Evolutionary conservation across 92 coral and sea anemone genomes (phyloP).

Genomic region (Heliopora coerulea): DNA sequence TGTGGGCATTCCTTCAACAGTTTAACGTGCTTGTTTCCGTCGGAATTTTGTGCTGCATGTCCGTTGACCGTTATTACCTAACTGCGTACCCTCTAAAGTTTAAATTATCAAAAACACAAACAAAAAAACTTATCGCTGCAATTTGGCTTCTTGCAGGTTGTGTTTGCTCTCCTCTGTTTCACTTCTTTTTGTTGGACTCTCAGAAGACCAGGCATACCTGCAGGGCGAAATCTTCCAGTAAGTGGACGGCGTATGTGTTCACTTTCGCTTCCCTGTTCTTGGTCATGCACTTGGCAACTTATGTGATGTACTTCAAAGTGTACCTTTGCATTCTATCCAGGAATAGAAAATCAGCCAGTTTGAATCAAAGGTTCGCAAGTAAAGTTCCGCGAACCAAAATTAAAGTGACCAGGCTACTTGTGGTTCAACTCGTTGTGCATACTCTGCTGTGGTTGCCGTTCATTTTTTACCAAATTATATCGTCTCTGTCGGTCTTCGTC

Average conservation of each 20-base stretch:
- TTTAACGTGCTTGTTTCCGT: slow-evolving; percentile 81
- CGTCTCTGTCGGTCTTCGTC: slow-evolving; percentile 32
- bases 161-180: slow-evolving; percentile 73
- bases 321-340: slow-evolving; percentile 64
- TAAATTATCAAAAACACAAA: slow-evolving; percentile 94
- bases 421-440: slow-evolving; percentile 72
- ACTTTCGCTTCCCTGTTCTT: slow-evolving; percentile 66
- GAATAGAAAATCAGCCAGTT: slow-evolving; percentile 65
- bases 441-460: slow-evolving; percentile 73
- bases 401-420: slow-evolving; percentile 83
- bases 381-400: slow-evolving; percentile 83
- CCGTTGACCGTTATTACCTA: slow-evolving; percentile 89
- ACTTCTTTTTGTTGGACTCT: slow-evolving; percentile 57
- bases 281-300: slow-evolving; percentile 67
- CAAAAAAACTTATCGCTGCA: slow-evolving; percentile 78
- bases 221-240: slow-evolving; percentile 33
- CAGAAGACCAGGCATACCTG: slow-evolving; percentile 1
- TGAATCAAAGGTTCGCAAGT: slow-evolving; percentile 63
- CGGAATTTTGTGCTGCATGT: slow-evolving; percentile 85
- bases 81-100: slow-evolving; percentile 91
- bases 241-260: slow-evolving; percentile 67
- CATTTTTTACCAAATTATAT: slow-evolving; percentile 50
- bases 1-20: slow-evolving; percentile 75
- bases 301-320: slow-evolving; percentile 65
- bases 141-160: slow-evolving; percentile 87